Conservation (phyloP, 1,140 invertebrate genomes). For the Cotesia typhae region DNA sequence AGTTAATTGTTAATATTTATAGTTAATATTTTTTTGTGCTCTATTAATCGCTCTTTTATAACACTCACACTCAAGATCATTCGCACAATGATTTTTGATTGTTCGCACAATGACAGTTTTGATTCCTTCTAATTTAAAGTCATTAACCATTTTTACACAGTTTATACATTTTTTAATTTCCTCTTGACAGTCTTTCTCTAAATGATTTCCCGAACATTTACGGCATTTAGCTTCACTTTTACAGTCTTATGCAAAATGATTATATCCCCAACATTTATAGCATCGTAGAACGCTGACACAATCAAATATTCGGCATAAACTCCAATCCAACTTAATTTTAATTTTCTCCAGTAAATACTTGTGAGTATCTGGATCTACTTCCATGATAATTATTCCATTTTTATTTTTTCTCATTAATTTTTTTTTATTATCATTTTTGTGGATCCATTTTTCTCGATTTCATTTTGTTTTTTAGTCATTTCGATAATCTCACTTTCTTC, state of each 20-base stretch:
- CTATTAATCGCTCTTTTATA: conserved; percentile 8
- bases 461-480: too few species aligned
- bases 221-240: conserved; percentile 25
- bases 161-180: conserved; percentile 30
- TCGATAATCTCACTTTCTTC: too few species aligned
- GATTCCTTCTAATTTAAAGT: conserved; percentile 16
- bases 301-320: conserved; percentile 31
- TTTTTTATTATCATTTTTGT: too few species aligned
- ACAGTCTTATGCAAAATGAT: conserved; percentile 35
- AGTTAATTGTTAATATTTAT: not conserved
- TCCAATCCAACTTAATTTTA: conserved; percentile 36
- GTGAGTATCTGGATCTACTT: conserved; percentile 27
- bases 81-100: conserved; percentile 28
- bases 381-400: not conserved
- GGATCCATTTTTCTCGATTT: too few species aligned
- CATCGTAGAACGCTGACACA: conserved; percentile 31
- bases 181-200: conserved; percentile 19
- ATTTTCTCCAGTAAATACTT: conserved; percentile 19
- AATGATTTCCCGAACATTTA: conserved; percentile 19
- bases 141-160: conserved; percentile 16
- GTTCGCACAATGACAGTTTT: conserved; percentile 18
- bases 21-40: conserved; percentile 11
- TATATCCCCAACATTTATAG: conserved; percentile 37
- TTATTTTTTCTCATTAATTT: too few species aligned
- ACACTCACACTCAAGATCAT: conserved; percentile 14